Evolutionary conservation across 1,140 invertebrate species (phyloP), one percentile per base, ranked within the genome.

Genomic region (Drosophila nigrodunni): DNA sequence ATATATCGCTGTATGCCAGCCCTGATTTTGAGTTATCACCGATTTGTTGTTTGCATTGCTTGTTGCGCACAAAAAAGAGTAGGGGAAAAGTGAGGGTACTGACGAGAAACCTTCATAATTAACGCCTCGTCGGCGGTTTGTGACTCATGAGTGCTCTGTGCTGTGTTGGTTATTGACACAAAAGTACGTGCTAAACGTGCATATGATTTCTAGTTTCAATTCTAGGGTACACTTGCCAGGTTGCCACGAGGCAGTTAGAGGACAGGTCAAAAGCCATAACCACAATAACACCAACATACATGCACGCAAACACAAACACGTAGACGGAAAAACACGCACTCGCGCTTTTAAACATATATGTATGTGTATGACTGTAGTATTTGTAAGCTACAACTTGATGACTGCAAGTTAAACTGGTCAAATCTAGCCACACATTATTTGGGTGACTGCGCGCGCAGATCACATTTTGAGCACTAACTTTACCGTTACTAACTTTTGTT

Each of bases 401-500:
- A 6, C 25, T 66, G 44, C 52, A 49, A 61, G 30, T 66, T 10
- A 54, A 73, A 68, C 64, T 73, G 47, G 70, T 46, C 15, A 18
- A 58, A 72, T 66, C 69, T 66, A 52, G 69, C 37, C 21, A 43
- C 25, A 47, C 18, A 30, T 11, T 37, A 39, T 30, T 30, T 5
- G 6, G 35, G 15, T 13, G 21, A 10, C 43, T 65, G 72, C 66
- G 59, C 52, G 68, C 62, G 61, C 49, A 67, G 43, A 60, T 55
- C 9, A 43, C 7, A 34, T 30, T 46, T 37, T 18, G n/a, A 57
- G 21, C 37, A 10, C 9, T 21, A 35, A 18, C 25, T 62, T 13
- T 35, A 49, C 57, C 41, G 47, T 50, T 78, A 88, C 80, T 89
- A 80, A 88, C 83, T 87, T 87, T 76, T 57, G 13, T 50, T 13